Evolutionary conservation across 2,888 invertebrate species (phyloP), one percentile per base, ranked within the genome.

Genomic region (Acrobasis suavella): DNA sequence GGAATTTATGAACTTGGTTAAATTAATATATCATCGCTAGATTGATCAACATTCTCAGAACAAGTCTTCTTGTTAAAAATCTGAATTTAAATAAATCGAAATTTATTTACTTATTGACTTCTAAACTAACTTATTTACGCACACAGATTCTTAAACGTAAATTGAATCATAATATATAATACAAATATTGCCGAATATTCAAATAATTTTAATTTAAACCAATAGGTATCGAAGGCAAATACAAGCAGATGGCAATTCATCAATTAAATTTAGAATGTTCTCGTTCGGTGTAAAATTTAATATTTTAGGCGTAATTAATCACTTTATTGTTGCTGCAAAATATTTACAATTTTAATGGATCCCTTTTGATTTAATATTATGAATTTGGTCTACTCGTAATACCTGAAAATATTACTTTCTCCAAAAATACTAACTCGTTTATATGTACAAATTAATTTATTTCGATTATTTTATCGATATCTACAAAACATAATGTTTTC

Each of bases 261-360:
- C 54, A 38, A 55, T 55, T 55, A 55, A 55, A 38, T 38, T 55
- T 55, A 39, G 54, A 38, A 38, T 16, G 38, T 55, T 16, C 51
- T 32, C 22, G n/a, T 52, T 52, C 7, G 2, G 14, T 14, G 52
- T 32, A 52, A 22, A 52, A 32, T 46, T 14, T 46, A 14, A 52
- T 22, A 52, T 22, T 52, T 52, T 22, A 32, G 14, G n/a, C 14
- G 32, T 52, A 32, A 52, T 52, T 14, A 52, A 52, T 52, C 52
- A 37, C 6, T 52, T 52, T 52, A 52, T 52, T 52, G n/a, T n/a
- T 37, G 22, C 22, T 32, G 22, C 37, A 14, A 32, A n/a, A 14
- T 52, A 51, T 22, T n/a, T 2, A 14, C 14, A 14, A 46, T 46
- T 46, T 14, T n/a, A 46, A 46, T 46, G n/a, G 10, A 46, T n/a